phyloP scores from a whole-genome alignment of 2,113 vertebrate species.

The Istiophorus platypterus region DNA sequence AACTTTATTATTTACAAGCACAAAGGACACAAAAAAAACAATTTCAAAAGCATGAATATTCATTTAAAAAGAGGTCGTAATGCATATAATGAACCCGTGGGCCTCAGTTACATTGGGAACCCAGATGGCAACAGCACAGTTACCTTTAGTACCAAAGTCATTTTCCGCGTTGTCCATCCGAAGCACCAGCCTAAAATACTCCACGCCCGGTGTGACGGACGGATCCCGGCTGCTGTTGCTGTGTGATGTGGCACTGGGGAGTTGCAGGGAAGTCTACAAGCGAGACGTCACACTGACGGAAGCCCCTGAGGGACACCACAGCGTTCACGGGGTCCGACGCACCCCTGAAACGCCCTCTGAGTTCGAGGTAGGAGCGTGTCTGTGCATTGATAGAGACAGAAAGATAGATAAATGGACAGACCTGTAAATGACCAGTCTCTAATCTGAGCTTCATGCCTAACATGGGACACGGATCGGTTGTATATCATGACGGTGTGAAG shows the following conservation, averaged over 20 bases:
- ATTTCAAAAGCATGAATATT: background rate
- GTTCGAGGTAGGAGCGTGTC: conserved; percentile 84
- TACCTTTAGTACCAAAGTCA: background rate
- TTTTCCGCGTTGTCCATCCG: background rate
- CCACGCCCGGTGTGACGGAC: conserved; percentile 80
- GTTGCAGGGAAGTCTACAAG: conserved; percentile 75
- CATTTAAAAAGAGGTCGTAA: background rate
- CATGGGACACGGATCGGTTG: background rate
- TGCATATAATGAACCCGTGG: background rate
- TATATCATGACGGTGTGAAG: no score
- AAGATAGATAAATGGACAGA: background rate
- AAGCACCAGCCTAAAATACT: conserved; percentile 89
- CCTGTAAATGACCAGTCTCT: background rate
- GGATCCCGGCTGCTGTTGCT: conserved; percentile 86
- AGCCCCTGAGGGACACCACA: conserved; percentile 85
- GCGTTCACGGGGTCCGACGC: conserved; percentile 84
- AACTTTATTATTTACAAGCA: background rate
- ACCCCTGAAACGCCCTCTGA: conserved; percentile 69
- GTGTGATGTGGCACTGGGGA: conserved; percentile 89
- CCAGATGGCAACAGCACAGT: background rate
- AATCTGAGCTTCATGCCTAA: background rate
- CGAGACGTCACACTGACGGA: conserved; percentile 79
- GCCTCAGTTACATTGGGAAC: background rate
- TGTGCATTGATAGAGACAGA: background rate
- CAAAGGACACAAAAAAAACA: background rate